These are phyloP conservation scores for Pollimyrus isidori DNA, from an alignment of 2,113 vertebrate species.

Conservation along the genomic window DNA sequence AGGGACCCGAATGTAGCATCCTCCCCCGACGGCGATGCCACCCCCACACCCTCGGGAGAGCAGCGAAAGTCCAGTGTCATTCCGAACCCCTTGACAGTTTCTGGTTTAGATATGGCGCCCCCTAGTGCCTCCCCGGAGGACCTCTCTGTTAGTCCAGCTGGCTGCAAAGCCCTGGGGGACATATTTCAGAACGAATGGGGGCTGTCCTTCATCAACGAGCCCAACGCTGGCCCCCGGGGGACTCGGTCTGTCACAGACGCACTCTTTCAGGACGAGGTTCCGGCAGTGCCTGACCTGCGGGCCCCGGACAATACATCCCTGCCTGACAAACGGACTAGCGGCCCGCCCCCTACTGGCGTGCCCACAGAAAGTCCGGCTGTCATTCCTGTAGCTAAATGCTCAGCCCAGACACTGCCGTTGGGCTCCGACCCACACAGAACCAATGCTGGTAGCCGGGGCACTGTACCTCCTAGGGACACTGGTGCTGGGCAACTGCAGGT, in stretches of 20 bases:
- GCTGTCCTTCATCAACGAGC: slow-evolving; percentile 97
- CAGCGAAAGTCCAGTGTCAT: slow-evolving; percentile 86
- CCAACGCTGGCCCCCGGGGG: slow-evolving; percentile 70
- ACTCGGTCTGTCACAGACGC: slow-evolving; percentile 62
- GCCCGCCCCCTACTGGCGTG: slow-evolving; percentile 62
- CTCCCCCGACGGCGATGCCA: slow-evolving; percentile 61
- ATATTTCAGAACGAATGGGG: slow-evolving; percentile 99
- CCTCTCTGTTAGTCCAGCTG: slow-evolving; percentile 74
- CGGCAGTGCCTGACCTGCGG: slow-evolving; percentile 65
- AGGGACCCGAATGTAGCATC: slow-evolving; percentile 70
- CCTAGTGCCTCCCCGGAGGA: slow-evolving; percentile 76
- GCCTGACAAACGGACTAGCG: slow-evolving; percentile 79
- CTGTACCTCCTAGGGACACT: slow-evolving; percentile 77
- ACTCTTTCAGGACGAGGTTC: slow-evolving; percentile 76
- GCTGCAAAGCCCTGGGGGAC: slow-evolving; percentile 91
- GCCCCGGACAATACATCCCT: slow-evolving; percentile 72
- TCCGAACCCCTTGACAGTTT: slow-evolving; percentile 72
- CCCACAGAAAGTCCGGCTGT: slow-evolving; percentile 47
- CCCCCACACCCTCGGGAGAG: slow-evolving; percentile 62
- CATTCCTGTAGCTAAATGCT: slow-evolving; percentile 53
- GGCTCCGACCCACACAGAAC: slow-evolving; percentile 62
- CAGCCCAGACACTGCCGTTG: slow-evolving; percentile 56
- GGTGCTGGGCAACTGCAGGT: slow-evolving; percentile 68
- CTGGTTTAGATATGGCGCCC: slow-evolving; percentile 93
- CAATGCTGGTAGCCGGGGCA: slow-evolving; percentile 67